A percentile compares a stretch with the other conserved stretches of the same genome.
Evolutionary conservation across 2,797 vertebrate species (phyloP).

Genomic region (Lates japonicus): DNA sequence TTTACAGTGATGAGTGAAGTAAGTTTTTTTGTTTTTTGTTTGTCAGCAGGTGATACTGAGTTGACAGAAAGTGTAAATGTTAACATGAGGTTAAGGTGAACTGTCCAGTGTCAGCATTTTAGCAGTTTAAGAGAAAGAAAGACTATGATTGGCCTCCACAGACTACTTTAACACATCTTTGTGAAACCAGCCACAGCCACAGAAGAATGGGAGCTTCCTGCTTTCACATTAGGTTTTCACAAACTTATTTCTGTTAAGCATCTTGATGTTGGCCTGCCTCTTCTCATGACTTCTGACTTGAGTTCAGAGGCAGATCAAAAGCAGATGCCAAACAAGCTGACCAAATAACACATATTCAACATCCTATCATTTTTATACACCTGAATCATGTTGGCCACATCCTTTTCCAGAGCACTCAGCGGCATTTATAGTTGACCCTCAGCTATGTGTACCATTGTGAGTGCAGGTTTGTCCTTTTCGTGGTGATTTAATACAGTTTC

Average conservation of each 20-base stretch:
- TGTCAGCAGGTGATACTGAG: neutral
- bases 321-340: conserved; percentile 1
- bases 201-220: neutral
- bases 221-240: conserved; percentile 21
- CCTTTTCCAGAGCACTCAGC: neutral
- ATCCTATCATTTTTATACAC: neutral
- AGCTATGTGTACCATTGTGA: neutral
- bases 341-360: conserved; percentile 11
- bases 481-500: neutral
- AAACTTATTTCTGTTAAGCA: neutral
- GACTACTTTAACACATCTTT: conserved; percentile 4
- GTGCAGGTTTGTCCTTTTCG: conserved; percentile 34
- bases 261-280: neutral
- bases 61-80: neutral
- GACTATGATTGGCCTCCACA: neutral
- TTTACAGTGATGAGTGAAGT: neutral
- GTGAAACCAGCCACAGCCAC: conserved; percentile 25
- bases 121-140: neutral
- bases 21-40: conserved; percentile 3
- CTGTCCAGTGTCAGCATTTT: neutral
- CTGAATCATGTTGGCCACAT: neutral
- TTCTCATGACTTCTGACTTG: neutral
- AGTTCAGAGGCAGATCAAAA: neutral
- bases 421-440: neutral
- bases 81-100: neutral